Evolutionary conservation across 2,113 vertebrate genomes (phyloP).

Genomic region (Ciconia maguari): DNA sequence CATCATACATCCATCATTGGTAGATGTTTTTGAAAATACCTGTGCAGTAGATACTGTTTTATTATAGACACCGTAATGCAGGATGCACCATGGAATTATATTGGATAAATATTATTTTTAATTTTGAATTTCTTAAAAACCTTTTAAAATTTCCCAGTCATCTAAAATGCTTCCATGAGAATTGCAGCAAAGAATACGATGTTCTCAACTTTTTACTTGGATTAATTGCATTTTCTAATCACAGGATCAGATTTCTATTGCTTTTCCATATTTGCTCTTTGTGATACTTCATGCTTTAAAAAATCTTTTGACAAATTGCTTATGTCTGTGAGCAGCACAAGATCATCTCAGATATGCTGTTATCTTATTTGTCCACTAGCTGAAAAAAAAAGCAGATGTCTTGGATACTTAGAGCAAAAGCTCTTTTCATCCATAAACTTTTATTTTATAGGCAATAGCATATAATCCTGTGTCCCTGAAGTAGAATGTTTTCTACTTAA

Average conservation of each 20-base stretch:
- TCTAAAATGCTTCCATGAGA: neutral
- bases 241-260: neutral
- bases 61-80: neutral
- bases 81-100: neutral
- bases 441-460: neutral
- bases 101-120: neutral
- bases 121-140: neutral
- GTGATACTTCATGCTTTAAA: neutral
- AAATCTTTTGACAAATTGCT: neutral
- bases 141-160: neutral
- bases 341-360: neutral
- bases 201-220: neutral
- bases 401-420: neutral
- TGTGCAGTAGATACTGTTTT: neutral
- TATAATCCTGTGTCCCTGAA: neutral
- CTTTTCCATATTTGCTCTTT: neutral
- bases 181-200: neutral
- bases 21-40: neutral
- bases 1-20: neutral
- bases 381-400: neutral
- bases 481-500: neutral
- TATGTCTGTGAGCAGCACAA: neutral
- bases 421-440: neutral
- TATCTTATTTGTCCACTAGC: neutral
- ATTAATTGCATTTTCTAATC: neutral